These are phyloP conservation scores for Dinocampus coccinellae DNA, from an alignment of 2,888 invertebrate species.

Conservation along the genomic window DNA sequence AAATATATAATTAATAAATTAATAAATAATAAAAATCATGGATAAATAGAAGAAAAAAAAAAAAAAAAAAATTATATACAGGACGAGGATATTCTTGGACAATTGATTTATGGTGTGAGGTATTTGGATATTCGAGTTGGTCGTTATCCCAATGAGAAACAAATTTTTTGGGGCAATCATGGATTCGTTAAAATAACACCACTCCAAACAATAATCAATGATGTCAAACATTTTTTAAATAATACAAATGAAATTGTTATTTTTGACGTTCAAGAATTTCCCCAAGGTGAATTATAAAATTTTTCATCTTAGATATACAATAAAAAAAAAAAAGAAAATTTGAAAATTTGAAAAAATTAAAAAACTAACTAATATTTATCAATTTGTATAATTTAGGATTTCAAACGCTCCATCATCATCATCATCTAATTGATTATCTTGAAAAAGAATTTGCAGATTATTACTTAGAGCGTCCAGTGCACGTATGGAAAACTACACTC, in stretches of 20 bases:
- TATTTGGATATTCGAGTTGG: slow-evolving; percentile 75
- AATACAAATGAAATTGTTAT: slow-evolving; percentile 75
- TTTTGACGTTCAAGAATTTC: slow-evolving; percentile 75
- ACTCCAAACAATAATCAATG: slow-evolving; percentile 70
- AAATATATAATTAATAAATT: too few species aligned
- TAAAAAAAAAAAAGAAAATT: too few species aligned
- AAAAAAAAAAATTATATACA: slow-evolving; percentile 46
- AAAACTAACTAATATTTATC: neutral
- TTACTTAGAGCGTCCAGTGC: slow-evolving; percentile 63
- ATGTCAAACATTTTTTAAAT: slow-evolving; percentile 72
- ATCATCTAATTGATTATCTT: slow-evolving; percentile 65
- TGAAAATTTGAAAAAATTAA: neutral
- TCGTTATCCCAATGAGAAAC: slow-evolving; percentile 66
- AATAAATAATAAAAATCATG: too few species aligned
- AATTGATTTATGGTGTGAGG: slow-evolving; percentile 74
- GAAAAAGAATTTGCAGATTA: slow-evolving; percentile 62
- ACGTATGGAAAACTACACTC: slow-evolving; percentile 69
- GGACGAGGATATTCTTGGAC: slow-evolving; percentile 73
- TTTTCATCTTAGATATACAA: too few species aligned
- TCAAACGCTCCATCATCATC: slow-evolving; percentile 59
- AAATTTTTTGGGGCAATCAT: slow-evolving; percentile 73
- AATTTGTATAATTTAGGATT: slow-evolving; percentile 69
- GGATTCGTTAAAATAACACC: slow-evolving; percentile 71
- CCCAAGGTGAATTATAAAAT: slow-evolving; percentile 69
- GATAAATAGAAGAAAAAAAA: neutral